These are phyloP conservation scores for Neoascia interrupta DNA, from an alignment of 2,888 invertebrate species.

Conservation along the genomic window DNA sequence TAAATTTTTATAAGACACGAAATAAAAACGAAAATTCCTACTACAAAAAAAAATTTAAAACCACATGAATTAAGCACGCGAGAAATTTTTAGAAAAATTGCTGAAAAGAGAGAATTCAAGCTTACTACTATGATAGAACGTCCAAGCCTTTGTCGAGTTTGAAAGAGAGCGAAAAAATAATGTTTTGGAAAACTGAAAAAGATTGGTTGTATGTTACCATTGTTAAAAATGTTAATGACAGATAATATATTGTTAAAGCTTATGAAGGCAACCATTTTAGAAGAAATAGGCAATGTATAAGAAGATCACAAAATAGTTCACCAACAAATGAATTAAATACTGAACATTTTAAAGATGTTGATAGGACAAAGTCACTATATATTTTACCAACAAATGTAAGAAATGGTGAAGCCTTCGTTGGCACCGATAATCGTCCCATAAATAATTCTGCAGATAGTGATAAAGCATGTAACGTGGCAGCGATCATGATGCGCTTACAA, in stretches of 20 bases:
- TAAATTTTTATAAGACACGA: conserved; percentile 22
- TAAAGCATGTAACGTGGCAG: not conserved
- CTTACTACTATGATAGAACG: not conserved
- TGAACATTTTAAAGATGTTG: too few relatives aligned
- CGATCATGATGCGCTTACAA: not conserved
- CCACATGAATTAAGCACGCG: not conserved
- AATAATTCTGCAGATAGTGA: not conserved
- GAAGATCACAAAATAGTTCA: conserved; percentile 11
- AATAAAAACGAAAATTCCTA: not conserved
- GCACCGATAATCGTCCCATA: conserved; percentile 15
- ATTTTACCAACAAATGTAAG: not conserved
- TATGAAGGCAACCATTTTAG: conserved; percentile 13
- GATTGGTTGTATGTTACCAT: conserved; percentile 35
- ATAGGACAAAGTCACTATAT: conserved; percentile 17
- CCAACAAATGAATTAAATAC: conserved; percentile 3
- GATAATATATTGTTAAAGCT: conserved; percentile 19
- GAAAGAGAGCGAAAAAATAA: conserved; percentile 18
- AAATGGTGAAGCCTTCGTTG: conserved; percentile 10
- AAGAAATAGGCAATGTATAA: conserved; percentile 14
- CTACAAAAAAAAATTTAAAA: not conserved
- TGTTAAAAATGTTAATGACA: conserved; percentile 16
- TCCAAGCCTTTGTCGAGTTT: not conserved
- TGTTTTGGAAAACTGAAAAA: conserved; percentile 51
- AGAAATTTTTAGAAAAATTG: not conserved
- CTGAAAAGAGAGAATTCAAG: not conserved